Base-by-base conservation (phyloP, 2,113 vertebrate species). In the Nibea coibor region DNA sequence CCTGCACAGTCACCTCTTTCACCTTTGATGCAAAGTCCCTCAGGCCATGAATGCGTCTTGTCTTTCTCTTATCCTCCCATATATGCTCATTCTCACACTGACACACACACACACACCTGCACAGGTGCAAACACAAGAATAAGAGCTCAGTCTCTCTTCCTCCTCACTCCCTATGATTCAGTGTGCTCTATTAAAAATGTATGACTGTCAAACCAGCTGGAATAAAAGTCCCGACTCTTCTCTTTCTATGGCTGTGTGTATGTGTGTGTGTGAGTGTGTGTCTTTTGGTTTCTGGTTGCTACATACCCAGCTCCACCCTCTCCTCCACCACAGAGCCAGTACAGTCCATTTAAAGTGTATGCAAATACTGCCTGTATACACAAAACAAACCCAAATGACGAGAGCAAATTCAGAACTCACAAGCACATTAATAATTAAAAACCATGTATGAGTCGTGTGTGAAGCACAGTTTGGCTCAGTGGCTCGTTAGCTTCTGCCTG, bases 1-100 rank as follows among this genome's bases (percentile, higher is more conserved):
- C 31, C 78, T n/a, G 61, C 58, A 75, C 78, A 73, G 57, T 69
- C 48, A 43, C 15, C 20, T 63, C 74, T 73, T 64, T 87, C 66
- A 76, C 35, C 56, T 73, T 45, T 64, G 16, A 78, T 66, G 43
- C 39, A 78, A 89, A 89, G 39, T 20, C 24, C 80, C 70, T 64
- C 0, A 47, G 73, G 83, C 64, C 2, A 42, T 4, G n/a, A 62
- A 70, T 51, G 65, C 63, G 22, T 65, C 24, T 42, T 24, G 26
- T 63, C 14, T 79, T 70, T 77, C 31, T 72, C 2, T 22, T 11
- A 14, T 58, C 31, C 9, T 65, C 53, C 50, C 17, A n/a, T 2
- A 35, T 15, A 17, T 14, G n/a, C 39, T 72, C 57, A 9, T 6
- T 20, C 47, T 48, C 15, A 8, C 24, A n/a, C 10, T n/a, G 7